A percentile compares a stretch with the other conserved stretches of the same genome.
Evolutionary conservation across 2,888 invertebrate species (phyloP).

Genomic region (Pogonocherus hispidulus): DNA sequence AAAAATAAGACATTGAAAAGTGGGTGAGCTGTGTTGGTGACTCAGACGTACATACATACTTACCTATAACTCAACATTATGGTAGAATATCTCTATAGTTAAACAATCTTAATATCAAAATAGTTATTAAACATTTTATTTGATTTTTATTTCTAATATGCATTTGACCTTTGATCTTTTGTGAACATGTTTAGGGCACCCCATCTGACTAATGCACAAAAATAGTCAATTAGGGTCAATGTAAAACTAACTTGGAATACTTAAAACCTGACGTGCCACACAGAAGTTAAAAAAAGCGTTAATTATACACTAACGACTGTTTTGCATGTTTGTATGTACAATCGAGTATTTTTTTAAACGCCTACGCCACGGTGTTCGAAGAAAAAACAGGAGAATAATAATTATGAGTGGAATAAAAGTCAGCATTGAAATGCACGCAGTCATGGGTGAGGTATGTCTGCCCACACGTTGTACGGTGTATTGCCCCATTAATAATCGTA

Average conservation of each 20-base stretch:
- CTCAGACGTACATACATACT: too few relatives aligned
- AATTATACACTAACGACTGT: neutral
- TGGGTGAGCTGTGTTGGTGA: too few relatives aligned
- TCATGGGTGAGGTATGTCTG: constrained; percentile 27
- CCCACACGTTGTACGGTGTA: constrained; percentile 16
- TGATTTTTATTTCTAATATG: too few relatives aligned
- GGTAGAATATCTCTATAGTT: too few relatives aligned
- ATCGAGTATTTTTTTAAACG: neutral
- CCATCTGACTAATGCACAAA: neutral
- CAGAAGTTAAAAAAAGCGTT: neutral
- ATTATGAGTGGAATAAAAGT: constrained; percentile 21
- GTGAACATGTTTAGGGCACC: neutral
- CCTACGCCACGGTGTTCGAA: neutral
- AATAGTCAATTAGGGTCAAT: constrained; percentile 1
- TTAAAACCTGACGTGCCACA: neutral
- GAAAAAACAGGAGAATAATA: constrained; percentile 5
- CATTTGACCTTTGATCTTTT: too few relatives aligned
- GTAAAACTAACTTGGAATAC: neutral
- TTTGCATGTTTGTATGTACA: neutral
- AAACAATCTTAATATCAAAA: too few relatives aligned
- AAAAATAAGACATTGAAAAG: too few relatives aligned
- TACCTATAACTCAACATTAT: too few relatives aligned
- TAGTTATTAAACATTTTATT: too few relatives aligned
- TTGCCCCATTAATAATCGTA: constrained; percentile 26
- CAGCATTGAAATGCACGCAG: constrained; percentile 14